Evolutionary conservation across 2,797 vertebrate genomes (phyloP).

Genomic region (Labeo calbasu): DNA sequence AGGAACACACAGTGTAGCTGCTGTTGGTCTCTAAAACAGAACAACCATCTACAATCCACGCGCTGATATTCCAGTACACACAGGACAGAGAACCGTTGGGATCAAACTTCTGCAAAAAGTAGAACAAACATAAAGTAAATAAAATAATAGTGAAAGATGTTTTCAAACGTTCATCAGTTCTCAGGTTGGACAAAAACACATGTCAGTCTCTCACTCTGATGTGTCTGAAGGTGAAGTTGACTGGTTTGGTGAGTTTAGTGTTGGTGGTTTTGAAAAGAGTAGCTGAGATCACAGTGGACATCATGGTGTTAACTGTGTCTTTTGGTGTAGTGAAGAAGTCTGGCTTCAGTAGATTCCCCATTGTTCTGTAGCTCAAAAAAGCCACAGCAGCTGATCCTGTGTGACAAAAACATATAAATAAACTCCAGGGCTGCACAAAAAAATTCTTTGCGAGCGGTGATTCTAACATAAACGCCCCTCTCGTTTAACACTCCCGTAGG

Average conservation of each 20-base stretch:
- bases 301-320: too few species aligned
- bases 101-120: neutral
- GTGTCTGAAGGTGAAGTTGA: constrained; percentile 49
- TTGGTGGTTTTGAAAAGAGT: constrained; percentile 36
- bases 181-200: neutral
- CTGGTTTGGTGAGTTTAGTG: constrained; percentile 28
- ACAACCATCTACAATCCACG: too few species aligned
- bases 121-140: neutral
- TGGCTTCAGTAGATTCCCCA: constrained; percentile 37
- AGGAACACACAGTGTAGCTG: too few species aligned
- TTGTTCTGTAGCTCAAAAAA: constrained; percentile 25
- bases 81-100: neutral
- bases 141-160: neutral
- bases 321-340: constrained; percentile 22
- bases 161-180: neutral
- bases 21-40: too few species aligned
- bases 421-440: neutral
- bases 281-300: constrained; percentile 26
- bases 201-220: constrained; percentile 1
- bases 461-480: too few species aligned
- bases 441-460: too few species aligned
- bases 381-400: constrained; percentile 33
- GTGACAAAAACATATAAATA: neutral
- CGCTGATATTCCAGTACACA: too few species aligned
- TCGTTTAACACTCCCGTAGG: too few species aligned